Conservation (phyloP, 2,888 invertebrate species). For the Stictocephala bisonia region DNA sequence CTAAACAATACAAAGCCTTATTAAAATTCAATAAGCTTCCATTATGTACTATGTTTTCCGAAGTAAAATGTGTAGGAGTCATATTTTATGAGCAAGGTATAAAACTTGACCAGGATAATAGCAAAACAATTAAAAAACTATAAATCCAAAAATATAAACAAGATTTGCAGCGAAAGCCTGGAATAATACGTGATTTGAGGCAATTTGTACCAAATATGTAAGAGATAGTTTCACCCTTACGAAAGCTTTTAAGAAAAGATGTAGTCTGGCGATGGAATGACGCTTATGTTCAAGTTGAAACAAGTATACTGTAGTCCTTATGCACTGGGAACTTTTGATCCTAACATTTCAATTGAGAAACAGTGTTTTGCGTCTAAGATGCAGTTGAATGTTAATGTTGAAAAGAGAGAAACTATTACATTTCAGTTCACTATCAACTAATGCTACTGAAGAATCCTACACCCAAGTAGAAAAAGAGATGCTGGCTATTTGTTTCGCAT, state of each 20-base stretch:
- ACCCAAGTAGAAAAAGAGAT: slow-evolving; percentile 64
- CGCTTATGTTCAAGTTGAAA: slow-evolving; percentile 49
- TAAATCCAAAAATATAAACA: slow-evolving; percentile 52
- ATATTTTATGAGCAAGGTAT: slow-evolving; percentile 55
- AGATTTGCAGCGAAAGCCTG: slow-evolving; percentile 52
- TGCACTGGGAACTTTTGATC: slow-evolving; percentile 54
- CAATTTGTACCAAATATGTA: slow-evolving; percentile 54
- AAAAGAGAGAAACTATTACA: slow-evolving; percentile 61
- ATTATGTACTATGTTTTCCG: slow-evolving; percentile 54
- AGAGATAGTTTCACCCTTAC: slow-evolving; percentile 48
- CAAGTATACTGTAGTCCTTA: slow-evolving; percentile 53
- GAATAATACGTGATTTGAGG: slow-evolving; percentile 54
- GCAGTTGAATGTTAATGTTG: slow-evolving; percentile 61
- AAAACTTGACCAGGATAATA: slow-evolving; percentile 39
- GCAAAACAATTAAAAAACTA: slow-evolving; percentile 51
- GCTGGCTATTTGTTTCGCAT: slow-evolving; percentile 61
- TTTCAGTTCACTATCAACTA: slow-evolving; percentile 61
- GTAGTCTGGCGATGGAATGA: slow-evolving; percentile 48
- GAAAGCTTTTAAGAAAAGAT: slow-evolving; percentile 53
- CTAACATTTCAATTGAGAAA: slow-evolving; percentile 56
- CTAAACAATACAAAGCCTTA: too few relatives aligned
- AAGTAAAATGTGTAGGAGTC: slow-evolving; percentile 58
- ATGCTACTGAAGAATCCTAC: slow-evolving; percentile 60
- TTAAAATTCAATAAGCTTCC: too few relatives aligned
- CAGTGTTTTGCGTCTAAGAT: slow-evolving; percentile 60